These are phyloP conservation scores for Eurytoma adleriae DNA, from an alignment of 2,888 invertebrate species.

Conservation along the genomic window DNA sequence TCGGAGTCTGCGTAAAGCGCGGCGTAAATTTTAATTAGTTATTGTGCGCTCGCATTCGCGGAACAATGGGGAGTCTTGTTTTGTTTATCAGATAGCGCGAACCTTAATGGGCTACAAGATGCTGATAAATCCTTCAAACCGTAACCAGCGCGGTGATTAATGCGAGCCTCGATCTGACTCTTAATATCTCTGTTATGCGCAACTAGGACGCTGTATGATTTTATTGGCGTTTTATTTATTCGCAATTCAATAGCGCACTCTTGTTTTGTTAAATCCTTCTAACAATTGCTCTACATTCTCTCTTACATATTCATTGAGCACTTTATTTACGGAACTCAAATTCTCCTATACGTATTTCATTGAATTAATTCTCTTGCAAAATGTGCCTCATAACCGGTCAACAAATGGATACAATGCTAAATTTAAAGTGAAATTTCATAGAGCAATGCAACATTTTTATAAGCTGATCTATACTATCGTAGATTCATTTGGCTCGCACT, in stretches of 20 bases:
- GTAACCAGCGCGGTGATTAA: constrained; percentile 23
- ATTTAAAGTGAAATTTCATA: too few species aligned
- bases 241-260: neutral
- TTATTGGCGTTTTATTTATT: constrained; percentile 29
- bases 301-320: constrained; percentile 10
- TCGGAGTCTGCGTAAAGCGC: too few species aligned
- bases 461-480: too few species aligned
- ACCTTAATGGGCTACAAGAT: neutral
- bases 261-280: constrained; percentile 7
- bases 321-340: neutral
- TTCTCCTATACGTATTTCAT: too few species aligned
- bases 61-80: neutral
- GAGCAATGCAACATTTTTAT: too few species aligned
- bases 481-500: neutral
- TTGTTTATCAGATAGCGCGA: constrained; percentile 5
- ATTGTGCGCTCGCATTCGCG: too few species aligned
- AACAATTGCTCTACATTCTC: constrained; percentile 5
- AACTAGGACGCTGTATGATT: constrained; percentile 16
- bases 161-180: constrained; percentile 1
- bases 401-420: too few species aligned
- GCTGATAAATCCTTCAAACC: constrained; percentile 14
- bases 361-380: neutral
- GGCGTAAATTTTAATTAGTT: too few species aligned
- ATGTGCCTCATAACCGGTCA: neutral
- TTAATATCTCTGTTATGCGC: constrained; percentile 16